A percentile compares a stretch with the other conserved stretches of the same genome.
phyloP scores from a whole-genome alignment of 2,888 invertebrate species.

The Cephus rjabovi region DNA sequence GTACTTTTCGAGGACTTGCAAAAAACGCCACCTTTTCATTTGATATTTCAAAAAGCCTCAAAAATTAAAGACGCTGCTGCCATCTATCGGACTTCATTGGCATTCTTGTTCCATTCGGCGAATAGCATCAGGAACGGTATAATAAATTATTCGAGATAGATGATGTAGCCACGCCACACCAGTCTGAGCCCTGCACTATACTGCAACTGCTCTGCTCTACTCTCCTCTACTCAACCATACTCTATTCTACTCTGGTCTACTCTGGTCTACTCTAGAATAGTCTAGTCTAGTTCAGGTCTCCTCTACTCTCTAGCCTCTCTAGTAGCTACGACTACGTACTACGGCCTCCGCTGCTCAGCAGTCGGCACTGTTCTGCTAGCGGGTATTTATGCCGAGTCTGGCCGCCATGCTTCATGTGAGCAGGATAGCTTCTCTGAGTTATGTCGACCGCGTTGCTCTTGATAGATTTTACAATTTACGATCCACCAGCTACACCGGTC shows the following conservation, averaged over 20 bases:
- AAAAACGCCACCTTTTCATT: background rate
- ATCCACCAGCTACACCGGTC: slow-evolving; percentile 24
- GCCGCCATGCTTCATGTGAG: slow-evolving; percentile 64
- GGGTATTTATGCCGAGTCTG: slow-evolving; percentile 66
- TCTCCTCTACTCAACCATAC: background rate
- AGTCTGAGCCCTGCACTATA: slow-evolving; percentile 54
- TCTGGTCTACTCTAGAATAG: background rate
- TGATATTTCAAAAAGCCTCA: background rate
- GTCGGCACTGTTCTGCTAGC: slow-evolving; percentile 60
- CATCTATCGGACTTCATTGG: background rate
- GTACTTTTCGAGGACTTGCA: background rate
- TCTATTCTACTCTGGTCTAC: background rate
- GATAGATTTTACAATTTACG: slow-evolving; percentile 67
- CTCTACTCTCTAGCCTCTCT: background rate
- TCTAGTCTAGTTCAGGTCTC: background rate
- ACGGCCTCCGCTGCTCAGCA: background rate
- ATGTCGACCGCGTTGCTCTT: slow-evolving; percentile 65
- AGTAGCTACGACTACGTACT: background rate
- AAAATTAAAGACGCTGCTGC: slow-evolving; percentile 43
- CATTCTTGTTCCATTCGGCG: slow-evolving; percentile 4
- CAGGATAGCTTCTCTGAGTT: slow-evolving; percentile 62
- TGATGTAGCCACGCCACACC: slow-evolving; percentile 65
- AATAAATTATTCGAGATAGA: slow-evolving; percentile 67
- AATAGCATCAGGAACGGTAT: slow-evolving; percentile 48
- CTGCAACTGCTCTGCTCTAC: background rate